Evolutionary conservation across 2,888 invertebrate genomes (phyloP).

Genomic region (Parnassius mnemosyne): DNA sequence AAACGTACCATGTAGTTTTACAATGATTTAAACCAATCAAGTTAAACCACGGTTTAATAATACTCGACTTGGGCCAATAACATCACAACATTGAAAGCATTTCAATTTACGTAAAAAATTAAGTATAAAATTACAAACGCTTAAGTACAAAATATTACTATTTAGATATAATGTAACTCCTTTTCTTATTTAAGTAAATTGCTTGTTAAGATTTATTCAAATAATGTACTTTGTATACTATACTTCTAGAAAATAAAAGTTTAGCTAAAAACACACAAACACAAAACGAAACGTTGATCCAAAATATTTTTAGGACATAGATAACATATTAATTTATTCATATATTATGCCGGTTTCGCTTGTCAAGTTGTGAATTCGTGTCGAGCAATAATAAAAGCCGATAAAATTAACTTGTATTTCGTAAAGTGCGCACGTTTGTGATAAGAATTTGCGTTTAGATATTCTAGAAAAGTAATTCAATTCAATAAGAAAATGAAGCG

Average conservation of each 20-base stretch:
- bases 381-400: conserved; percentile 14
- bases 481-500: conserved; percentile 41
- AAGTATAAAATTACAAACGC: no score
- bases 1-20: conserved; percentile 3
- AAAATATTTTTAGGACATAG: no score
- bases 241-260: no score
- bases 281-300: no score
- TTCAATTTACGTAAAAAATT: neutral
- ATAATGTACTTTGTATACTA: no score
- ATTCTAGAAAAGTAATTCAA: conserved; percentile 6
- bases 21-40: conserved; percentile 25
- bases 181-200: no score
- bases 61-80: conserved; percentile 6
- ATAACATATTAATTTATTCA: no score
- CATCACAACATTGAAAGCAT: neutral
- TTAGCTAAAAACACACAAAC: no score
- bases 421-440: conserved; percentile 14
- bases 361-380: conserved; percentile 14
- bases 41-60: conserved; percentile 19
- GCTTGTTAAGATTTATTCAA: no score
- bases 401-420: conserved; percentile 25
- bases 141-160: no score
- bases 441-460: neutral
- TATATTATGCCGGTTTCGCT: neutral
- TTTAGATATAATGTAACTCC: no score